phyloP scores from a whole-genome alignment of 2,888 invertebrate genomes.

The Cancer borealis region DNA sequence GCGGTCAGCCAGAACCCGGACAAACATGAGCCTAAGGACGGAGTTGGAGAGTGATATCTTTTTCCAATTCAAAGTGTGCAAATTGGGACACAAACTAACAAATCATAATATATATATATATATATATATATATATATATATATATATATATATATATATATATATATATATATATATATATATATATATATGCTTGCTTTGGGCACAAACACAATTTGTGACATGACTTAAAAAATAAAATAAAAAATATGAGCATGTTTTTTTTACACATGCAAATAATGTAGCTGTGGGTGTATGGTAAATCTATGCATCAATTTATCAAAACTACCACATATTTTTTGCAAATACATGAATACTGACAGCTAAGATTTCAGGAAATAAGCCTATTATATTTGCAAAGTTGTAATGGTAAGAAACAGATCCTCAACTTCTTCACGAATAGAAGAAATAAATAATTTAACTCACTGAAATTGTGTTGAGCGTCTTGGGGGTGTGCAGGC shows the following conservation, averaged over 20 bases:
- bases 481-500: neutral
- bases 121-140: no score
- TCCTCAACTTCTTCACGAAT: neutral
- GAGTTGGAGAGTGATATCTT: neutral
- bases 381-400: neutral
- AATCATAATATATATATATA: neutral
- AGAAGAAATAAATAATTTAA: neutral
- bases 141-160: no score
- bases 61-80: neutral
- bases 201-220: no score
- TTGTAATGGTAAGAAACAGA: neutral
- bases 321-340: neutral
- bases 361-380: neutral
- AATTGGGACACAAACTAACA: neutral
- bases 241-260: no score
- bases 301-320: no score
- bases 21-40: neutral
- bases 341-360: neutral
- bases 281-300: no score
- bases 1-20: neutral
- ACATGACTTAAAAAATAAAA: no score
- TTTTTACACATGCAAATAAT: no score
- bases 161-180: no score
- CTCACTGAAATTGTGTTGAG: neutral
- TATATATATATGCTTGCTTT: no score